These are phyloP conservation scores for Cheilosia urbana DNA, from an alignment of 2,888 invertebrate genomes.

Conservation along the genomic window DNA sequence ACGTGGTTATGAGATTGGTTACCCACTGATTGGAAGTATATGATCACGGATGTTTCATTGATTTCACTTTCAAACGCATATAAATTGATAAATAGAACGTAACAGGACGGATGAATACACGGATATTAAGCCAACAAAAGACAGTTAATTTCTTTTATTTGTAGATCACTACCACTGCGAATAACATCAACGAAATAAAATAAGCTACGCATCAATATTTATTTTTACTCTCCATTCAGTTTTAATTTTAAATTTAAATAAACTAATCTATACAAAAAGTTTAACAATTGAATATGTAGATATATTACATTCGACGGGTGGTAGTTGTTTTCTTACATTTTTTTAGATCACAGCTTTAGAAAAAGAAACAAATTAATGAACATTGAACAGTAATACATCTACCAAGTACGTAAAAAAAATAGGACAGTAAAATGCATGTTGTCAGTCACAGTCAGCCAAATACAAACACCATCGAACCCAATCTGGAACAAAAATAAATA, in stretches of 20 bases:
- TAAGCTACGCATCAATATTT: not conserved
- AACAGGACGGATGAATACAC: too few species aligned
- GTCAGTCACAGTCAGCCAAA: conserved; percentile 68
- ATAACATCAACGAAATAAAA: too few species aligned
- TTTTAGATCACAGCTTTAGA: conserved; percentile 35
- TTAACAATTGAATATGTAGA: not conserved
- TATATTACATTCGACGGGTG: not conserved
- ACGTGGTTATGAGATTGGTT: too few species aligned
- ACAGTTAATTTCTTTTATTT: too few species aligned
- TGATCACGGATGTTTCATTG: too few species aligned
- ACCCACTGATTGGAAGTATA: too few species aligned
- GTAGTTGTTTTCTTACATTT: not conserved
- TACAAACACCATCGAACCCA: conserved; percentile 62
- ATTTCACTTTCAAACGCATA: too few species aligned
- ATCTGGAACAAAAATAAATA: conserved; percentile 54
- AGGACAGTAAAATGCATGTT: conserved; percentile 8
- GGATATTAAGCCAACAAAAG: too few species aligned
- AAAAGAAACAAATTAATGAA: not conserved
- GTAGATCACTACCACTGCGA: too few species aligned
- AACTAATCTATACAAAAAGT: not conserved
- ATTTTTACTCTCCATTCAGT: not conserved
- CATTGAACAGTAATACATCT: not conserved
- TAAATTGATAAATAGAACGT: too few species aligned
- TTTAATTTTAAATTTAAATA: not conserved
- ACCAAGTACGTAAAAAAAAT: conserved; percentile 8